Base-by-base conservation (phyloP, 2,113 vertebrate genomes). In the Mastomys coucha region DNA sequence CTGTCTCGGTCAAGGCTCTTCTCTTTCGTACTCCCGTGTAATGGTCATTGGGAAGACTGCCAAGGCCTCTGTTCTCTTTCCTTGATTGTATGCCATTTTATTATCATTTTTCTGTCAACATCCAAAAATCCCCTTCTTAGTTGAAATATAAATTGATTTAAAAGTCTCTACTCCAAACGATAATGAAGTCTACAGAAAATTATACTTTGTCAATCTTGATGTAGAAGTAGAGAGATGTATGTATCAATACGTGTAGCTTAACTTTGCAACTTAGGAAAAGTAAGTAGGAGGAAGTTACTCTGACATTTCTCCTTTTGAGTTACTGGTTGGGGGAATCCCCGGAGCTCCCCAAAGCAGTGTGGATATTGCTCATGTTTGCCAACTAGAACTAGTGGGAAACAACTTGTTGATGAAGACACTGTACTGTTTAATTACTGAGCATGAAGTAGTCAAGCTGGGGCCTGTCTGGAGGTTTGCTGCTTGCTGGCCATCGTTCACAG, bases 61-160 rank as follows among this genome's bases (percentile, higher is more conserved):
- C 36, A 81, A 76, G 12, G 9, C 24, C 4, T 51, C 36, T n/a
- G 16, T 89, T 88, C 14, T 7, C 17, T 80, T 58, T 14, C 19
- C 28, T 87, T 85, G 26, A 39, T 51, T 60, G 20, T 73, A 39
- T 84, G 17, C 28, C 4, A 75, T 42, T 88, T 36, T 67, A 65
- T 92, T 73, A 94, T 39, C 36, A 65, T 88, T 28, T 85, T 93
- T 75, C 28, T 75, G 10, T 12, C 4, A 89, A 4, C 80, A 90
- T 85, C 70, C 51, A 53, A 91, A 93, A 76, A 88, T 53, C 0
- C 0, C 1, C 1, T 2, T 87, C 33, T 88, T 93, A n/a, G 45
- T 36, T 91, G 78, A 92, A 95, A 84, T 51, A 87, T 36, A 96
- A 75, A 84, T 93, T 80, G 8, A 88, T 93, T 93, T 75, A 60